phyloP scores from a whole-genome alignment of 2,888 invertebrate species.

The Oconnorella tubifera region DNA sequence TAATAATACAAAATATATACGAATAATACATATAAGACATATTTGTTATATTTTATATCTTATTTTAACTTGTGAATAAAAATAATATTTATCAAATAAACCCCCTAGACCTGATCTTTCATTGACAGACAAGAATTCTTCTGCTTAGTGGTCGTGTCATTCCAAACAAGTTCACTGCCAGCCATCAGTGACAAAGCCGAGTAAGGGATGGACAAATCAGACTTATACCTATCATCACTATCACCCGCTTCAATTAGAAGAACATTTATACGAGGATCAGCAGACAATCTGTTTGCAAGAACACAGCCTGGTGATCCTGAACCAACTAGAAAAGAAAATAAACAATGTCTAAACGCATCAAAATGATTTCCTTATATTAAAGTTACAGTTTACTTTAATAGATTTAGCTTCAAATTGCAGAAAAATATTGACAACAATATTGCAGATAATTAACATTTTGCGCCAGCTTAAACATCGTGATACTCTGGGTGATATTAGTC shows the following conservation, averaged over 20 bases:
- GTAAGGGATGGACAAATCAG: constrained; percentile 62
- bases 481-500: too few species aligned
- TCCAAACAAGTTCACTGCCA: constrained; percentile 67
- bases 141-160: constrained; percentile 64
- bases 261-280: constrained; percentile 39
- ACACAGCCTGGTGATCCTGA: constrained; percentile 49
- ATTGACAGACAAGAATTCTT: constrained; percentile 57
- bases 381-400: too few species aligned
- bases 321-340: constrained; percentile 39
- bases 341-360: not conserved
- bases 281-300: constrained; percentile 44
- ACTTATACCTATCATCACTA: constrained; percentile 36
- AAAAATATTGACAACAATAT: not conserved
- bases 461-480: too few species aligned
- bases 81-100: too few species aligned
- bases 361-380: too few species aligned
- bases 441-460: not conserved
- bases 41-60: too few species aligned
- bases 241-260: constrained; percentile 41
- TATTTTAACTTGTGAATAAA: too few species aligned
- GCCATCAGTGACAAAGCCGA: constrained; percentile 58
- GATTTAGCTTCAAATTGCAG: not conserved
- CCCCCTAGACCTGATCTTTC: constrained; percentile 55
- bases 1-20: too few species aligned
- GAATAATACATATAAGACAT: too few species aligned